phyloP scores from a whole-genome alignment of 2,888 invertebrate species.

The Aphidoletes aphidimyza region DNA sequence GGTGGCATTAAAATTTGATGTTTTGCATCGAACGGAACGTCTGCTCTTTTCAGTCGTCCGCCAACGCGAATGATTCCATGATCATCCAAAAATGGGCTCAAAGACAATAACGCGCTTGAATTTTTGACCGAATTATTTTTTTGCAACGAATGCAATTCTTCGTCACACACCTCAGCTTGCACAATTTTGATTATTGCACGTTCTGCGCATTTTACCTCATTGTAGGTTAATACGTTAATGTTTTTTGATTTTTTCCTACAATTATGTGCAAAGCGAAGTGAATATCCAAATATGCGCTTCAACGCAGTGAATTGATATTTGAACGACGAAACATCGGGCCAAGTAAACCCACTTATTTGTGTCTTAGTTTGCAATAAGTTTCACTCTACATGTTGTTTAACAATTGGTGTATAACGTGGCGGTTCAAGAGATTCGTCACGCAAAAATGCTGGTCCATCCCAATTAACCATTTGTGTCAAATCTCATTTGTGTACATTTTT shows the following conservation, averaged over 20 bases:
- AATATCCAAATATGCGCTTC: background rate
- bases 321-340: background rate
- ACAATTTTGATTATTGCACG: background rate
- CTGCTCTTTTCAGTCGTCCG: conserved; percentile 53
- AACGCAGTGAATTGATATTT: too few relatives aligned
- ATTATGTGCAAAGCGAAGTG: conserved; percentile 28
- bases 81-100: conserved; percentile 55
- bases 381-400: background rate
- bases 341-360: background rate
- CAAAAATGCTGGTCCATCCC: conserved; percentile 23
- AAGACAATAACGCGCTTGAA: background rate
- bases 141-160: conserved; percentile 11
- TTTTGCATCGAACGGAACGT: conserved; percentile 24
- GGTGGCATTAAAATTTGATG: conserved; percentile 43
- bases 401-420: background rate
- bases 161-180: background rate
- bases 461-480: too few relatives aligned
- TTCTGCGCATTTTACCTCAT: background rate
- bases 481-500: too few relatives aligned
- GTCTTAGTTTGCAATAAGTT: background rate
- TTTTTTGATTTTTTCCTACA: background rate
- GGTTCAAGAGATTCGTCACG: background rate
- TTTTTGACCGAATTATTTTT: background rate
- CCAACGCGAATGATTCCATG: conserved; percentile 53
- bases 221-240: background rate